Base-by-base conservation (phyloP, 2,797 vertebrate genomes). In the Chiloscyllium punctatum region DNA sequence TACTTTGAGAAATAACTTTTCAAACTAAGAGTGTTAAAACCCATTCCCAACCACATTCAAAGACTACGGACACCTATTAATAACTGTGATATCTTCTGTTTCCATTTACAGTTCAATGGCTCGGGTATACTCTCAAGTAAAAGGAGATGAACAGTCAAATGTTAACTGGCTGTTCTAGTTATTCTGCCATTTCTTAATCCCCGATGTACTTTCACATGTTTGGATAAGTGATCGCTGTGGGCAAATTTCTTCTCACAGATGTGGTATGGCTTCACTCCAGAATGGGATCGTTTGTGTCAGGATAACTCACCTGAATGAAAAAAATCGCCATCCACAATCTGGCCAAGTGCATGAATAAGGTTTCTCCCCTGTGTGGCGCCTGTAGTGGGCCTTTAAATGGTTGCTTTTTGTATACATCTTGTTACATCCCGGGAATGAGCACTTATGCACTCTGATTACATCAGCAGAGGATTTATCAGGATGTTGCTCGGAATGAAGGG, bases 401-500 rank as follows among this genome's bases (percentile, higher is more conserved):
- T 98, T 98, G 97, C 98, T 98, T 95, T 98, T 98, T 94, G 98
- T 98, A 97, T 98, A 98, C 98, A 98, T 98, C 97, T 98, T 98
- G 96, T 97, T 98, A 72, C 98, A 98, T 96, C 98, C 98, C 0
- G 98, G 98, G 96, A 98, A 98, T 30, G 98, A 97, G 96, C 98
- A 98, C 96, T 98, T 98, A 88, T 98, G 98, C 95, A 98, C 97
- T 96, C 98, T 97, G 96, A 97, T 96, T 66, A 96, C 96, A 94
- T 98, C 98, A 1, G 97, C 96, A 0, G 97, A 96, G 51, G 96
- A 95, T 95, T 48, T 48, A 48, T 48, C 42, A 48, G 42, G 42
- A 48, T 48, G 1, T 48, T 48, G 42, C 42, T 48, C 1, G 42
- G 42, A 48, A 48, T 48, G 42, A 48, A 48, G 42, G 42, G 42